Base-by-base conservation (phyloP, 2,113 vertebrate genomes). In the Rhynchopsitta pachyrhyncha region DNA sequence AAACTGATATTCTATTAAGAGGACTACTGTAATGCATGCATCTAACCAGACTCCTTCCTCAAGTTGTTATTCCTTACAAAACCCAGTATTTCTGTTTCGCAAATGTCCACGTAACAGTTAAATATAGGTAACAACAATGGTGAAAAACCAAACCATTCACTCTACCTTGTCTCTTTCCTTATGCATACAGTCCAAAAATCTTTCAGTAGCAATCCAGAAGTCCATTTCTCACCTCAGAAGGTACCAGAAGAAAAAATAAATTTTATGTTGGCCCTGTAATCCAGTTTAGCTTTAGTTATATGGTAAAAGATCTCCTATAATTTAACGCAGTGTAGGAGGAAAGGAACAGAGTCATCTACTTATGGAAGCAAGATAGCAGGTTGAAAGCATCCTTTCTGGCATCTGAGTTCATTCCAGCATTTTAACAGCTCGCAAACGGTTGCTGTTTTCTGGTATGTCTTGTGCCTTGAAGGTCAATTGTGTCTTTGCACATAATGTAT, bases 401-500 rank as follows among this genome's bases (percentile, higher is more conserved):
- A 81, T 19, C 20, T 64, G 69, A 69, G 24, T 69, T 85, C 68
- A 81, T 93, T 37, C 31, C 29, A 92, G n/a, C 14, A 49, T 47
- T 96, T 92, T 78, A 92, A 66, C 13, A 88, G 35, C 47, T 91
- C 86, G 42, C 62, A n/a, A 96, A 81, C 5, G 53, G 41, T 82
- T 80, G 31, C 41, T 87, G 11, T 47, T 95, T 92, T 35, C 68
- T 77, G n/a, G 22, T 87, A 29, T 91, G 87, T 90, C 68, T 91
- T 29, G 33, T 73, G 33, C 7, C 62, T 94, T 89, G 80, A 93
- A 95, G 90, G 82, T 94, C 84, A 94, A 17, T 86, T 92, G 35
- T 88, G 39, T 88, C 81, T 80, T 75, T 95, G 86, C 68, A 91
- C 11, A 73, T 86, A 93, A 93, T 84, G 33, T 68, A 74, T 90